Base-by-base conservation (phyloP, 2,888 invertebrate species). In the Ennomos quercinarius region DNA sequence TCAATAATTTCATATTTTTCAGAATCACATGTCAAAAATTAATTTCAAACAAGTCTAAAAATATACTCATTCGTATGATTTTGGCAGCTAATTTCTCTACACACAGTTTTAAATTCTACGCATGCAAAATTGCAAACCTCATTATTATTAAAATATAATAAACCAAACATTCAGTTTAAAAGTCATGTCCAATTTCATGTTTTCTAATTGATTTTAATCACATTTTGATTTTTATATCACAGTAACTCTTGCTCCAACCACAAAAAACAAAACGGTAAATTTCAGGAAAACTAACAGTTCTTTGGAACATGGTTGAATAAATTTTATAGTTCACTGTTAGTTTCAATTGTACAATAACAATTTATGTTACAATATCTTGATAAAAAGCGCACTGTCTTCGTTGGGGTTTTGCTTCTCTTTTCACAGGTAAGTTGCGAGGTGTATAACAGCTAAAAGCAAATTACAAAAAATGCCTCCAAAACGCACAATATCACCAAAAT, bases 31-130 rank as follows among this genome's bases (percentile, higher is more conserved):
- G 27, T 27, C 27, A 27, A 27, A 27, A 27, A 27, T 27, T 6
- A 43, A 41, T 36, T 42, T 48, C n/a, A 41, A 67, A 70, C 71
- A 68, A 74, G 77, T 76, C 71, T 71, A 71, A 66, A 66, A 44
- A 51, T 43, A 43, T 37, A 34, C 10, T 17, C 37, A 44, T 27
- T 8, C 27, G 1, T n/a, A 35, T 8, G 10, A 45, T 47, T 54
- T 58, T 53, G 44, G 59, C 53, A 40, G 10, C 39, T 58, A 53
- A 27, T 52, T 27, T 6, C n/a, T 17, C 48, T 45, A 57, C 11
- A 45, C 27, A 36, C 11, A 27, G 44, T 46, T 17, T 43, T n/a
- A 12, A 48, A 12, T 12, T 48, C 59, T 50, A 54, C 54, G 11
- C 51, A 43, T 51, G 60, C 55, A 55, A 38, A 37, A n/a, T 10